Conservation (phyloP, 2,797 vertebrate genomes). For the Pitangus sulphuratus region DNA sequence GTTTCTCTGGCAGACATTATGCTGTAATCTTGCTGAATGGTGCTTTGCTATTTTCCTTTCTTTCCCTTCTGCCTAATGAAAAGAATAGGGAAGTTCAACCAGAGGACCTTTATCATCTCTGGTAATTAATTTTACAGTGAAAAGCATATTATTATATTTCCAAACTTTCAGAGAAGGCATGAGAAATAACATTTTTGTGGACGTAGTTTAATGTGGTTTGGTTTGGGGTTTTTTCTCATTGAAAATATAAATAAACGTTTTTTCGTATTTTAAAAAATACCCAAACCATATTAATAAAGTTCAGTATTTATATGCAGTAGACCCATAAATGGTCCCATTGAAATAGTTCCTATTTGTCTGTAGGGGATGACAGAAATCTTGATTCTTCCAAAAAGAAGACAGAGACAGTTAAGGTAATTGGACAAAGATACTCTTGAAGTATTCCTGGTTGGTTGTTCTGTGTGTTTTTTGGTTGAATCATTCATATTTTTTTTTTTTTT, state of each 20-base stretch:
- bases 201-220: too few species aligned
- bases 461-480: background rate
- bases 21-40: background rate
- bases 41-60: constrained; percentile 5
- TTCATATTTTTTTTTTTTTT: background rate
- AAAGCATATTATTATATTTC: background rate
- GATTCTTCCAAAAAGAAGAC: background rate
- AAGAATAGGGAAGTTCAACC: background rate
- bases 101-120: background rate
- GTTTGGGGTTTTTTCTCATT: background rate
- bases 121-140: background rate
- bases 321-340: background rate
- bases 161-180: background rate
- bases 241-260: fast-evolving
- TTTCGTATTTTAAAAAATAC: background rate
- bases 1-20: constrained; percentile 23
- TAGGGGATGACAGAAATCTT: background rate
- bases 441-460: background rate
- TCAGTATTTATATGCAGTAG: background rate
- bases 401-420: background rate
- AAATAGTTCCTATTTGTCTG: background rate
- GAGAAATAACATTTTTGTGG: background rate
- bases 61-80: constrained; percentile 12
- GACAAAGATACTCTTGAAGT: background rate
- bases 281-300: fast-evolving